A percentile compares a stretch with the other conserved stretches of the same genome.
Evolutionary conservation across 23 tunicate species (phyloP).

Genomic region (Styela clava): DNA sequence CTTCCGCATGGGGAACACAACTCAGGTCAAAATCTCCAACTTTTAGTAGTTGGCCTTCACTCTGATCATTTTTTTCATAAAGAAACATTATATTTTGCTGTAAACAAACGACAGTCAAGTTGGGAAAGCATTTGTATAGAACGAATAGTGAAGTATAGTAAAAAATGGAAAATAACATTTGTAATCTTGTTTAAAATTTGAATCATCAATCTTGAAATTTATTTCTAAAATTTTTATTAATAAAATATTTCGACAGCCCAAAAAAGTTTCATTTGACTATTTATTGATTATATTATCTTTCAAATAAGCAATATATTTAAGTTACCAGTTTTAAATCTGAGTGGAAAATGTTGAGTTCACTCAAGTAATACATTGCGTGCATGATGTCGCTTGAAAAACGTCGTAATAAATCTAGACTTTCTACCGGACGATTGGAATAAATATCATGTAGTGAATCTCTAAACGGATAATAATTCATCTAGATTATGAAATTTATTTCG

Average conservation of each 20-base stretch:
- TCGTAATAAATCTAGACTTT: background rate
- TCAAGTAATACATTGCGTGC: background rate
- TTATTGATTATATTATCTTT: no score
- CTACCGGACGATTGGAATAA: background rate
- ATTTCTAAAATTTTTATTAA: no score
- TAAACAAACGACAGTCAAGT: background rate
- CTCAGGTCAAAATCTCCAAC: background rate
- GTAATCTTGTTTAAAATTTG: no score
- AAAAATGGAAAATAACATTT: no score
- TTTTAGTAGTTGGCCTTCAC: background rate
- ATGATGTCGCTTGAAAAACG: background rate
- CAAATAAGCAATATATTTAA: no score
- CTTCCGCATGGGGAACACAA: background rate
- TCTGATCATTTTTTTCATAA: background rate
- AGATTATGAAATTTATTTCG: no score
- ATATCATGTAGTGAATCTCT: background rate
- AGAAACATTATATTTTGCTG: background rate
- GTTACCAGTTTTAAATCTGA: background rate
- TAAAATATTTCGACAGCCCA: no score
- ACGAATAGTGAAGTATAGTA: no score
- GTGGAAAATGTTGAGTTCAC: background rate
- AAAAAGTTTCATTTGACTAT: no score
- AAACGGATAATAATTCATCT: no score
- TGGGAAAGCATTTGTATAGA: no score
- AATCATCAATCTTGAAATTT: no score